A percentile compares a stretch with the other conserved stretches of the same genome.
phyloP scores from a whole-genome alignment of 1,140 invertebrate genomes.

The Aethina tumida region DNA sequence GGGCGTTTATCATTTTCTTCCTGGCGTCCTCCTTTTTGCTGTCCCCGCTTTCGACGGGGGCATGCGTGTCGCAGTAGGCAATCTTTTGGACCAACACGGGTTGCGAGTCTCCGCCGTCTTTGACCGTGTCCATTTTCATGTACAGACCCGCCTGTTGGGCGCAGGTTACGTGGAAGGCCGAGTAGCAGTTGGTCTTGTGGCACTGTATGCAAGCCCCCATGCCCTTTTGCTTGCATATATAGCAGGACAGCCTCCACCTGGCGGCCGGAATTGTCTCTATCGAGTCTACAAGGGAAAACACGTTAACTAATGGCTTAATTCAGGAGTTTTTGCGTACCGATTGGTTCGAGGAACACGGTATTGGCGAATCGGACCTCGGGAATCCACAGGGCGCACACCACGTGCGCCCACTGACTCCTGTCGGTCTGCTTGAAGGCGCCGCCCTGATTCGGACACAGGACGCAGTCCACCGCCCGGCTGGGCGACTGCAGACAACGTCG shows the following conservation, averaged over 20 bases:
- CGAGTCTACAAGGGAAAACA: slow-evolving; percentile 50
- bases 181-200: slow-evolving; percentile 91
- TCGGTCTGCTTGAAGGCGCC: slow-evolving; percentile 99
- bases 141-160: slow-evolving; percentile 90
- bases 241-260: slow-evolving; percentile 90
- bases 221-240: slow-evolving; percentile 90
- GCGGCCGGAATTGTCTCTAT: slow-evolving; percentile 92
- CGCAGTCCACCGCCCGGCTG: slow-evolving; percentile 90
- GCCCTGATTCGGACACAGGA: slow-evolving; percentile 93
- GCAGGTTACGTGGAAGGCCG: slow-evolving; percentile 97
- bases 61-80: slow-evolving; percentile 91
- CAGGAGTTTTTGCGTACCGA: slow-evolving; percentile 39
- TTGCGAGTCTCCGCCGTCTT: slow-evolving; percentile 50
- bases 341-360: slow-evolving; percentile 93
- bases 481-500: slow-evolving; percentile 90
- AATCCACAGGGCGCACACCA: slow-evolving; percentile 98
- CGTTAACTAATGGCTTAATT: neutral
- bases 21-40: slow-evolving; percentile 41
- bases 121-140: slow-evolving; percentile 94
- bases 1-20: slow-evolving; percentile 66
- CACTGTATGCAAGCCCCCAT: slow-evolving; percentile 97
- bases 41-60: slow-evolving; percentile 63
- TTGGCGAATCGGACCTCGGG: slow-evolving; percentile 98
- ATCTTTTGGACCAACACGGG: slow-evolving; percentile 84
- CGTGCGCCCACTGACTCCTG: slow-evolving; percentile 93